These are phyloP conservation scores for Sphecodes monilicornis DNA, from an alignment of 2,888 invertebrate genomes.

Conservation along the genomic window DNA sequence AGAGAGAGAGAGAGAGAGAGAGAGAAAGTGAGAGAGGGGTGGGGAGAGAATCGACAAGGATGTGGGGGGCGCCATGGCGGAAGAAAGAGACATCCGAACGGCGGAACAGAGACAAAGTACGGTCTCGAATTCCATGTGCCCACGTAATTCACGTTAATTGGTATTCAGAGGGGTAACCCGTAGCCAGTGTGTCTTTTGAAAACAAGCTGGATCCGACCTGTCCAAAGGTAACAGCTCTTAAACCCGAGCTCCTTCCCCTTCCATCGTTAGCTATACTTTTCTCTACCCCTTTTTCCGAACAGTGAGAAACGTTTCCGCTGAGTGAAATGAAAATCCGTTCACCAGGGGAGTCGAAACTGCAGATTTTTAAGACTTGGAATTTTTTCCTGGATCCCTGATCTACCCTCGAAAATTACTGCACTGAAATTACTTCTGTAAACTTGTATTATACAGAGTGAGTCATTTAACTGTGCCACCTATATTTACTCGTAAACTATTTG, in stretches of 20 bases:
- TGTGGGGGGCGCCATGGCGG: slow-evolving; percentile 10
- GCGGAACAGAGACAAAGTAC: slow-evolving; percentile 54
- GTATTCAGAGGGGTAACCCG: slow-evolving; percentile 75
- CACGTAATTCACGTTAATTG: slow-evolving; percentile 79
- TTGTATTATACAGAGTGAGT: no score
- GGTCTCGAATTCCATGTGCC: slow-evolving; percentile 68
- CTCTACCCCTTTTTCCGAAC: background rate
- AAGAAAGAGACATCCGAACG: slow-evolving; percentile 25
- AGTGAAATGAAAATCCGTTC: background rate
- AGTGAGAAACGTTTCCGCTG: slow-evolving; percentile 16
- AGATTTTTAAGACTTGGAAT: background rate
- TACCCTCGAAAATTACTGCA: background rate
- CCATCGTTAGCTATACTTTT: slow-evolving; percentile 33
- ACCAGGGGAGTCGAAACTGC: background rate
- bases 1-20: slow-evolving; percentile 46
- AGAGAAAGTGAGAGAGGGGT: slow-evolving; percentile 7
- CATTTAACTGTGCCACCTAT: no score
- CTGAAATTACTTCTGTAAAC: no score
- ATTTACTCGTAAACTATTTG: no score
- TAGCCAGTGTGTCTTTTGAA: slow-evolving; percentile 72
- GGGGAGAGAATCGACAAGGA: slow-evolving; percentile 18
- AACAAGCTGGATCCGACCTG: slow-evolving; percentile 67
- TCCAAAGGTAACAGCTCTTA: slow-evolving; percentile 64
- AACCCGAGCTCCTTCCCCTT: slow-evolving; percentile 59
- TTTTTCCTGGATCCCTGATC: background rate